Evolutionary conservation across 1,140 invertebrate genomes (phyloP).

Genomic region (Bombus confusus): DNA sequence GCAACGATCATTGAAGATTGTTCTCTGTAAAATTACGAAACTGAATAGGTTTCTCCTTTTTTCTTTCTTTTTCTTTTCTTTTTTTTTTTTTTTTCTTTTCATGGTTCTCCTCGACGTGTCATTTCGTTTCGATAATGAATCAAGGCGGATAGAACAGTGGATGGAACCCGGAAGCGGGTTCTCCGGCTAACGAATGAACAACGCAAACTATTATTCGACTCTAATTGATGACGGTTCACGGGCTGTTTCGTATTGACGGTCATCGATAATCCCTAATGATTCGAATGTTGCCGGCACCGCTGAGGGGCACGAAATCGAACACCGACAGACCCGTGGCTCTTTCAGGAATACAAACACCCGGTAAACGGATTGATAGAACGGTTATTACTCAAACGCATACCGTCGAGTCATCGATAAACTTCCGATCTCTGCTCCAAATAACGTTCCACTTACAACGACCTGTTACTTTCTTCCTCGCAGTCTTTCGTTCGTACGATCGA

Average conservation of each 20-base stretch:
- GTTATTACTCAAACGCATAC: not conserved
- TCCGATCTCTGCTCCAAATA: too few relatives aligned
- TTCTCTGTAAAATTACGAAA: not conserved
- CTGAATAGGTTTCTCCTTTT: not conserved
- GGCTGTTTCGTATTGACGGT: constrained; percentile 10
- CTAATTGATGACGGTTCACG: constrained; percentile 63
- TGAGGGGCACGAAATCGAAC: constrained; percentile 42
- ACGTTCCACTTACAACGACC: too few relatives aligned
- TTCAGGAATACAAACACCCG: not conserved
- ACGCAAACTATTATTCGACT: constrained; percentile 61
- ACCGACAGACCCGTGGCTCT: not conserved
- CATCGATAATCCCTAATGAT: constrained; percentile 70
- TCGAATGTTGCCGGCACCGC: constrained; percentile 8
- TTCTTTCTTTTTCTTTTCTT: not conserved
- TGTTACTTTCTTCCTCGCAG: too few relatives aligned
- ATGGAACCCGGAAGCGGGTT: constrained; percentile 57
- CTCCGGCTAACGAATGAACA: constrained; percentile 55
- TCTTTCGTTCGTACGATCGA: too few relatives aligned
- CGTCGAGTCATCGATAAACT: not conserved
- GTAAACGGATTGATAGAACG: not conserved
- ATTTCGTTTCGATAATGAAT: constrained; percentile 6
- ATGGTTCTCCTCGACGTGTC: not conserved
- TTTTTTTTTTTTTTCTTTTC: not conserved
- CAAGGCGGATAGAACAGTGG: not conserved
- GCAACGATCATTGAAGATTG: not conserved